A percentile compares a stretch with the other conserved stretches of the same genome.
Evolutionary conservation across 2,888 invertebrate species (phyloP).

Genomic region (Agrenia bidenticulata): DNA sequence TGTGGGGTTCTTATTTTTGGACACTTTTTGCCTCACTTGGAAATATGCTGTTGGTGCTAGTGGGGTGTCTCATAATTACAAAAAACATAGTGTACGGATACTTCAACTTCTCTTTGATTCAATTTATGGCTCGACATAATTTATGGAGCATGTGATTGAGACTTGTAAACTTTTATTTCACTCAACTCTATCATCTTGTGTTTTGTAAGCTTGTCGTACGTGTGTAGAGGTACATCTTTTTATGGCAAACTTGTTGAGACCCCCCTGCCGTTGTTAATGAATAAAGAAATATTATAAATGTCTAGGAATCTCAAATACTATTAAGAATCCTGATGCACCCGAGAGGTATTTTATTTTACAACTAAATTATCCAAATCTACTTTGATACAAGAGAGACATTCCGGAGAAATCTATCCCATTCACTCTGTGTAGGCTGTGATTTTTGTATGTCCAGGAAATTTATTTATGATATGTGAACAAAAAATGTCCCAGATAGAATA

Average conservation of each 20-base stretch:
- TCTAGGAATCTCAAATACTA: background rate
- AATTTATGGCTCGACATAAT: conserved; percentile 32
- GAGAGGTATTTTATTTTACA: conserved; percentile 4
- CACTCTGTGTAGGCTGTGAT: too few species aligned
- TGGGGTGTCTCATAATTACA: conserved; percentile 26
- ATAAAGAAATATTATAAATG: conserved; percentile 7
- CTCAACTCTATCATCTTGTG: background rate
- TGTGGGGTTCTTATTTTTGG: conserved; percentile 22
- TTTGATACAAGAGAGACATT: too few species aligned
- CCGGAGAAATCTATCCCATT: too few species aligned
- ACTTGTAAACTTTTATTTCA: conserved; percentile 22
- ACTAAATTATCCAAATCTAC: background rate
- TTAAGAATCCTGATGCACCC: background rate
- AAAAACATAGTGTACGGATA: background rate
- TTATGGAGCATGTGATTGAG: conserved; percentile 40
- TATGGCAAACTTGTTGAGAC: conserved; percentile 38
- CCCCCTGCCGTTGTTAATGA: conserved; percentile 37
- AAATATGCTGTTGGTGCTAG: conserved; percentile 11
- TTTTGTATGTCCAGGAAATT: too few species aligned
- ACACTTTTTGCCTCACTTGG: conserved; percentile 19
- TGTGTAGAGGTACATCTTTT: conserved; percentile 19
- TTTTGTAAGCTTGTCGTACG: conserved; percentile 7
- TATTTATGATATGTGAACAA: too few species aligned
- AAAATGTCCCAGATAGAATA: too few species aligned
- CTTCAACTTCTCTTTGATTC: conserved; percentile 1